Percentiles rank a stretch among this genome's conserved stretches.
Evolutionary conservation across 2,888 invertebrate species (phyloP).

Genomic region (Lasioglossum marginatum): DNA sequence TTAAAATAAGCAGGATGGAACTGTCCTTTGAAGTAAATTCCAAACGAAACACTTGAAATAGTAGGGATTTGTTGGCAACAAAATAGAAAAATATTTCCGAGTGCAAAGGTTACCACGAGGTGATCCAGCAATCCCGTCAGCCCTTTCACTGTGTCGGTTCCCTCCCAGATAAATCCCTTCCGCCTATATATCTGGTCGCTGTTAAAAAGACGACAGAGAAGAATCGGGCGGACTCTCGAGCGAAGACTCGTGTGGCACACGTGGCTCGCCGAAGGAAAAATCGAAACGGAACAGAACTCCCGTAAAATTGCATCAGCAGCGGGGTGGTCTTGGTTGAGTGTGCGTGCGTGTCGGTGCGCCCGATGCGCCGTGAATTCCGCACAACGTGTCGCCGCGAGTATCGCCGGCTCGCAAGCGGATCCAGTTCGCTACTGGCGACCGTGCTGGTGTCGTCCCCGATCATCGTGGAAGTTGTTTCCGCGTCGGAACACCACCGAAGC

Average conservation of each 20-base stretch:
- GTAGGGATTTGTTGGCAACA: too few species aligned
- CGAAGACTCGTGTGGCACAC: not conserved
- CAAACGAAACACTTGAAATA: too few species aligned
- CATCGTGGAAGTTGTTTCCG: not conserved
- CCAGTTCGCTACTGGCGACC: slow-evolving; percentile 70
- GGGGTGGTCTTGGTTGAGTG: slow-evolving; percentile 1
- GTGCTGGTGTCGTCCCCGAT: slow-evolving; percentile 50
- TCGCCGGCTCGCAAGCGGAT: slow-evolving; percentile 61
- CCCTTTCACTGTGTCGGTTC: not conserved
- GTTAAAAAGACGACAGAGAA: not conserved
- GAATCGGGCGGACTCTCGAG: not conserved
- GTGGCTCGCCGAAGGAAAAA: not conserved
- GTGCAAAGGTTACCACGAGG: not conserved
- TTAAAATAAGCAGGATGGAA: too few species aligned
- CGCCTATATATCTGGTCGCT: not conserved
- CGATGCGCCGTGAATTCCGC: slow-evolving; percentile 68
- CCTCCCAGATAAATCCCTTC: not conserved
- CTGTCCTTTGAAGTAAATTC: too few species aligned
- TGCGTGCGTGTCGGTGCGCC: slow-evolving; percentile 28
- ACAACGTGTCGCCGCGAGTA: slow-evolving; percentile 52
- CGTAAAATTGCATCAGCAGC: slow-evolving; percentile 36
- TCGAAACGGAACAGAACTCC: not conserved
- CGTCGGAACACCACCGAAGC: not conserved
- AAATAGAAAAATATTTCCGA: too few species aligned
- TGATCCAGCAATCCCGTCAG: not conserved